Evolutionary conservation across 2,113 vertebrate species (phyloP), one percentile per base, ranked within the genome.

Genomic region (Camarhynchus parvulus): DNA sequence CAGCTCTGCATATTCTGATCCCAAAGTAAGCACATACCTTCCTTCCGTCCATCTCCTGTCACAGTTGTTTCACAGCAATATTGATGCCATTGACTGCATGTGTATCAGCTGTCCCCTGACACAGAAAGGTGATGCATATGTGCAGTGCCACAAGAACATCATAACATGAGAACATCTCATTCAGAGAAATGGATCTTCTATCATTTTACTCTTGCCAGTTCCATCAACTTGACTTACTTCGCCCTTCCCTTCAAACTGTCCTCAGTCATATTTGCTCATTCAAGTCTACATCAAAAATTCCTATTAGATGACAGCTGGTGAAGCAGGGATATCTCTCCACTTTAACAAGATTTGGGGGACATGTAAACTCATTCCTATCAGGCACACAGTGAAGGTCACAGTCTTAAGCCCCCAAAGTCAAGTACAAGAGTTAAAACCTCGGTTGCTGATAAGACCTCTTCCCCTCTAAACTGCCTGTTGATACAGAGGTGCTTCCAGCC

Each of bases 21-120:
- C 62, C 58, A 81, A 79, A 83, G 17, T 23, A 83, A 68, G n/a
- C 12, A 37, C 10, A 11, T 7, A 10, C 28, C 20, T 68, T 91
- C n/a, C 59, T 68, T 91, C n/a, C 55, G 33, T 61, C 52, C 10
- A 16, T 21, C 37, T 80, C 79, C 83, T 66, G 24, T 9, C 64
- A 64, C 0, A 3, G 24, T 7, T 92, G 27, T 68, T 87, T 27
- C 58, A 63, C 30, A 78, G 35, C 52, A 68, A 19, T 27, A 21
- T 15, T 0, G 0, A 35, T 52, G 72, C 28, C 42, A 77, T 13
- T 37, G 56, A 67, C 61, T 70, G 27, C 24, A 67, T 0, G 0
- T 23, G 9, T 18, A 47, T 6, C 25, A 55, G 33, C 47, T 78
- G 46, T 5, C 10, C 20, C 33, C 7, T 0, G 2, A 35, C 53